phyloP scores from a whole-genome alignment of 2,113 vertebrate species.

The Sinocyclocheilus anophthalmus region DNA sequence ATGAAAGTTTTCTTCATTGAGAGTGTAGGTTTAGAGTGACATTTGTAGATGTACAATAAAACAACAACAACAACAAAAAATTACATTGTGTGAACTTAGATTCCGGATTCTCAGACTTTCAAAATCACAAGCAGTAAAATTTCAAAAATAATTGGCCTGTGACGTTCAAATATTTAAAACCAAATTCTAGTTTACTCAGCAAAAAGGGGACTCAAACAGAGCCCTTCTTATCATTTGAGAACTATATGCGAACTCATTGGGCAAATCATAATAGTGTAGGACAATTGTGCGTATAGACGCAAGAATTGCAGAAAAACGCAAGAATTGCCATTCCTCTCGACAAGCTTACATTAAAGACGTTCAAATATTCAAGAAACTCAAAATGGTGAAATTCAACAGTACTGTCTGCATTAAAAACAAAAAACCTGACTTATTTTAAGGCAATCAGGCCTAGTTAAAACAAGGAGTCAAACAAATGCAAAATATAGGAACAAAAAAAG shows the following conservation, averaged over 20 bases:
- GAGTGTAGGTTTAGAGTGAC: not conserved
- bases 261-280: not conserved
- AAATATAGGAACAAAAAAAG: not conserved
- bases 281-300: not conserved
- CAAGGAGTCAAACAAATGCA: constrained; percentile 30
- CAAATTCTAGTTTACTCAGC: not conserved
- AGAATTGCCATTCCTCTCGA: constrained; percentile 34
- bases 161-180: not conserved
- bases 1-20: not conserved
- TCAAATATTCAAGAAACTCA: constrained; percentile 13
- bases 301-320: not conserved
- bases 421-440: constrained; percentile 45
- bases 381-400: constrained; percentile 44
- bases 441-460: constrained; percentile 52
- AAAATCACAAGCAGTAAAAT: not conserved
- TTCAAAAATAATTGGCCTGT: not conserved
- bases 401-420: constrained; percentile 1
- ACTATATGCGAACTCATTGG: not conserved
- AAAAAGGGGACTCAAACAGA: not conserved
- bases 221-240: not conserved
- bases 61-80: too few relatives aligned
- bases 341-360: not conserved
- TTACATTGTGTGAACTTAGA: too few relatives aligned
- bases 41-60: not conserved
- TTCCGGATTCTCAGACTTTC: not conserved